phyloP scores from a whole-genome alignment of 2,113 vertebrate genomes.

The Archocentrus centrarchus region DNA sequence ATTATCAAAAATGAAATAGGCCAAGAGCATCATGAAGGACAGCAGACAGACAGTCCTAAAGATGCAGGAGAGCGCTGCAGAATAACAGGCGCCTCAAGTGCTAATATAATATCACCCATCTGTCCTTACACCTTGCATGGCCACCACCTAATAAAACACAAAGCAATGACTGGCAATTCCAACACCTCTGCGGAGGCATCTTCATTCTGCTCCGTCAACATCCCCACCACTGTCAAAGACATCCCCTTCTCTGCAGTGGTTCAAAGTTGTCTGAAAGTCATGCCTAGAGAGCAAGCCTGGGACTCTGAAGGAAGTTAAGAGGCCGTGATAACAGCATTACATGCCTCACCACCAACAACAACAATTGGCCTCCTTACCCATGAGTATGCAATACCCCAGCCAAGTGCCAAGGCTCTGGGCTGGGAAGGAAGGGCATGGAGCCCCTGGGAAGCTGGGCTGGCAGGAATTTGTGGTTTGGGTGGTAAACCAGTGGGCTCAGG shows the following conservation, averaged over 20 bases:
- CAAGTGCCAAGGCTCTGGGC: not conserved
- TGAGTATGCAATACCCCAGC: not conserved
- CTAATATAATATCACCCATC: conserved; percentile 42
- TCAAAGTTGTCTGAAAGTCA: conserved; percentile 73
- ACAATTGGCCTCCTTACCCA: not conserved
- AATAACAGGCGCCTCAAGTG: not conserved
- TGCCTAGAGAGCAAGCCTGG: not conserved
- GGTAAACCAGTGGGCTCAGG: conserved; percentile 3
- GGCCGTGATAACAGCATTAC: conserved; percentile 44
- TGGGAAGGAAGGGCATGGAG: not conserved
- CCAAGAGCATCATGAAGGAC: conserved; percentile 1
- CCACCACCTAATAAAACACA: conserved; percentile 36
- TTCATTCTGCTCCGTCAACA: conserved; percentile 14
- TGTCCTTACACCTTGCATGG: conserved; percentile 39
- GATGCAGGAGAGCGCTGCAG: conserved; percentile 8
- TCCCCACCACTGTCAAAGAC: conserved; percentile 17
- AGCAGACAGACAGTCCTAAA: not conserved
- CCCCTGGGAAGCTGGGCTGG: not conserved
- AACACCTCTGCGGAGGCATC: not conserved
- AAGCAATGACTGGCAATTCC: not conserved
- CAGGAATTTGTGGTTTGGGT: not conserved
- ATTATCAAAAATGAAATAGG: not conserved
- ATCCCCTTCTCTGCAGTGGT: not conserved
- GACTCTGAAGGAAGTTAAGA: conserved; percentile 39
- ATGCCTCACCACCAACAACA: conserved; percentile 24